phyloP scores from a whole-genome alignment of 2,888 invertebrate genomes.

The Acrocera orbiculus region DNA sequence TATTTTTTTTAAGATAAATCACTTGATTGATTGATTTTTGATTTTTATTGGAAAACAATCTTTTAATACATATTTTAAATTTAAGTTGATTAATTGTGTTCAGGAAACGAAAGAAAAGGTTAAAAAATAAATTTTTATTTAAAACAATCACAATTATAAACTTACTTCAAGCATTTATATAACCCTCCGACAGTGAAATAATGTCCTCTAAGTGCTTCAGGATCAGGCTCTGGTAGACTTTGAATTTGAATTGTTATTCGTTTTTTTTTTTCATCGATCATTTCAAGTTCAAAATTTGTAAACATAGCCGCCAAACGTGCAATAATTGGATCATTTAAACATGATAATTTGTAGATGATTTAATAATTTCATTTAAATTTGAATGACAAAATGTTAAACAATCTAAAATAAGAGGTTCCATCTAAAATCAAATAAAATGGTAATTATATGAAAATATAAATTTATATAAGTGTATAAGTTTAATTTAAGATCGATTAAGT shows the following conservation, averaged over 20 bases:
- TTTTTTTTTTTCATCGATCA: constrained; percentile 70
- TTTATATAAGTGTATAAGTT: too few relatives aligned
- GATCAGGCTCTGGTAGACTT: constrained; percentile 54
- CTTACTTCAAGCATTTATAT: constrained; percentile 48
- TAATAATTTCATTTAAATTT: constrained; percentile 72
- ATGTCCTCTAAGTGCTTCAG: constrained; percentile 62
- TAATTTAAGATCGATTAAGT: too few relatives aligned
- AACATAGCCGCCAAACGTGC: constrained; percentile 71
- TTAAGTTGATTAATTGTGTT: too few relatives aligned
- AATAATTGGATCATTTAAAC: constrained; percentile 62
- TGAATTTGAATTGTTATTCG: constrained; percentile 69
- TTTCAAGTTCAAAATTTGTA: constrained; percentile 71
- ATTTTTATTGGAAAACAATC: too few relatives aligned
- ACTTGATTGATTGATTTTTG: too few relatives aligned
- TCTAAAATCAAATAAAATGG: too few relatives aligned
- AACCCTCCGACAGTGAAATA: constrained; percentile 62
- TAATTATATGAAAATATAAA: too few relatives aligned
- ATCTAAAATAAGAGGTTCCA: constrained; percentile 75
- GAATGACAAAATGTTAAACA: constrained; percentile 74
- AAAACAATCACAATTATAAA: too few relatives aligned
- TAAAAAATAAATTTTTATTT: too few relatives aligned
- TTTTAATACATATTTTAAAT: too few relatives aligned
- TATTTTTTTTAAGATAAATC: too few relatives aligned
- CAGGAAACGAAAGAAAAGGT: too few relatives aligned
- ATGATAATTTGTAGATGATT: constrained; percentile 72